A percentile compares a stretch with the other conserved stretches of the same genome.
These are phyloP conservation scores for Otocyon megalotis DNA, from an alignment of 2,113 vertebrate species.

Conservation along the genomic window DNA sequence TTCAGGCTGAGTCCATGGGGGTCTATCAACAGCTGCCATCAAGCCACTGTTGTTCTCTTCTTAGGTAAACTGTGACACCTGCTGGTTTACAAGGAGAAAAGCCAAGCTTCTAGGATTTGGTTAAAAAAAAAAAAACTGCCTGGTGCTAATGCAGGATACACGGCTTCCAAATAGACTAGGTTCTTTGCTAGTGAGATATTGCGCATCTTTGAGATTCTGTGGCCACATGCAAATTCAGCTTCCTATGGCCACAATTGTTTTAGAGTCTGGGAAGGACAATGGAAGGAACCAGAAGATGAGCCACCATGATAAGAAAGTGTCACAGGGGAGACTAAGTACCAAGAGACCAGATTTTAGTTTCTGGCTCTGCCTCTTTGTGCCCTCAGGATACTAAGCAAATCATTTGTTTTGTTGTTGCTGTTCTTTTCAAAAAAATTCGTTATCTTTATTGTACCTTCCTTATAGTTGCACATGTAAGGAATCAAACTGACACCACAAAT, in stretches of 20 bases:
- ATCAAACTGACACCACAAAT: neutral
- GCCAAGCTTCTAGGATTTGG: neutral
- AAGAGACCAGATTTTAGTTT: neutral
- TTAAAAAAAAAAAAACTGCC: neutral
- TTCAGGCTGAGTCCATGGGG: neutral
- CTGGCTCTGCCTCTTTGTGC: neutral
- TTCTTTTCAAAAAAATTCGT: neutral
- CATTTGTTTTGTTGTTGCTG: neutral
- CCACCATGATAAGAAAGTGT: neutral
- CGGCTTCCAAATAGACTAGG: neutral
- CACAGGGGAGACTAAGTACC: neutral
- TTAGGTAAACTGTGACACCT: constrained; percentile 84
- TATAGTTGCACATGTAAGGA: neutral
- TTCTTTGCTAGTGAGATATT: neutral
- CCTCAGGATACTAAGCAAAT: neutral
- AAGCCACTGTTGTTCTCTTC: neutral
- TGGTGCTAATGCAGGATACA: too few species aligned
- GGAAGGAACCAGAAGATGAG: neutral
- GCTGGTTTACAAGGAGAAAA: constrained; percentile 72
- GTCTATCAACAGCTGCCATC: neutral
- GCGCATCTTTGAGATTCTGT: too few species aligned
- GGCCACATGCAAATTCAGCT: neutral
- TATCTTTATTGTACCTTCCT: neutral
- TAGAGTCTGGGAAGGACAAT: neutral
- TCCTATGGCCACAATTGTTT: neutral